A percentile compares a stretch with the other conserved stretches of the same genome.
Evolutionary conservation across 2,113 vertebrate genomes (phyloP).

Genomic region (Microcebus tavaratra): DNA sequence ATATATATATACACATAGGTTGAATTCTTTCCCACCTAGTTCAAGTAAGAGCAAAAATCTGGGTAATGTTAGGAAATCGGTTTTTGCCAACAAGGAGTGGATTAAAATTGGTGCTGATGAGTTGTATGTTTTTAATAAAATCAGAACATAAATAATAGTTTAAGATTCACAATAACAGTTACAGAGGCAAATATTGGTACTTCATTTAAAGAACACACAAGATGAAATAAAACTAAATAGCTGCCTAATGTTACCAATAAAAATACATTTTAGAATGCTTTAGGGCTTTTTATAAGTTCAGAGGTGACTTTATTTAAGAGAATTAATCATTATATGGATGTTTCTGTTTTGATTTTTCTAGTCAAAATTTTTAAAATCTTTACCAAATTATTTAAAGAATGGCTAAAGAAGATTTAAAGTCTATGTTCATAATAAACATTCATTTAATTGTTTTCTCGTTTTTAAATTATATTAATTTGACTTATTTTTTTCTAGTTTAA

Average conservation of each 20-base stretch:
- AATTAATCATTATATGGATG: neutral
- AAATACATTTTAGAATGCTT: constrained; percentile 28
- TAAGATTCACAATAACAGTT: constrained; percentile 1
- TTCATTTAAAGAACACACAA: neutral
- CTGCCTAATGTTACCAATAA: neutral
- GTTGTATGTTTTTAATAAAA: constrained; percentile 30
- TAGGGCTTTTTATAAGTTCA: neutral
- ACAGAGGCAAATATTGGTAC: neutral
- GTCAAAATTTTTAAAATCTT: neutral
- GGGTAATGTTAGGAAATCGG: neutral
- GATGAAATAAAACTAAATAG: constrained; percentile 26
- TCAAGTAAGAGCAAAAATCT: constrained; percentile 40
- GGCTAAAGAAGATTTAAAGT: neutral
- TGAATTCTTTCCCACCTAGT: constrained; percentile 36
- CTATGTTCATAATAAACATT: neutral
- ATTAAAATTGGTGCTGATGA: constrained; percentile 7
- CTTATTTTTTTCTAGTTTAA: constrained; percentile 26
- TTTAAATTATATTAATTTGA: constrained; percentile 24
- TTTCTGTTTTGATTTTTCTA: neutral
- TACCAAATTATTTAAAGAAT: constrained; percentile 34
- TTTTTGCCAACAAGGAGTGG: neutral
- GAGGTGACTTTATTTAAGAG: neutral
- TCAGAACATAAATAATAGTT: constrained; percentile 14
- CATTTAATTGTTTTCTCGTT: constrained; percentile 22
- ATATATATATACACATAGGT: neutral